Evolutionary conservation across 2,888 invertebrate genomes (phyloP).

Genomic region (Eremobia ochroleuca): DNA sequence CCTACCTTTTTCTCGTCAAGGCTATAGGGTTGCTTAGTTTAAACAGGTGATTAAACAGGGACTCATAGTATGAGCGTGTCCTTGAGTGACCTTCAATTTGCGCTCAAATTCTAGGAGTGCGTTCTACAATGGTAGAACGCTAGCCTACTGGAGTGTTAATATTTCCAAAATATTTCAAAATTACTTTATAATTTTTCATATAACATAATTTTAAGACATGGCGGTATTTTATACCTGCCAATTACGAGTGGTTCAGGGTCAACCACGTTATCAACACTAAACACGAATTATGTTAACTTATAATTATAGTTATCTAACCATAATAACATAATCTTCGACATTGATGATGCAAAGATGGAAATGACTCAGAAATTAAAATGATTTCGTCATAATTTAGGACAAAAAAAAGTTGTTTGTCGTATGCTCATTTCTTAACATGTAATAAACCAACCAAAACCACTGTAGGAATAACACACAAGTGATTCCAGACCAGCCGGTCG

Average conservation of each 20-base stretch:
- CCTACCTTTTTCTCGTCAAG: too few species aligned
- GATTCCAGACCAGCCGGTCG: not conserved
- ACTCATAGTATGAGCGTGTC: too few species aligned
- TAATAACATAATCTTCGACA: constrained; percentile 44
- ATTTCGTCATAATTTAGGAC: not conserved
- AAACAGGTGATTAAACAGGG: too few species aligned
- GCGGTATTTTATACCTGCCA: constrained; percentile 40
- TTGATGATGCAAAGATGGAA: constrained; percentile 13
- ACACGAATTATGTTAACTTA: constrained; percentile 36
- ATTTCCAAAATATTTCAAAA: constrained; percentile 14
- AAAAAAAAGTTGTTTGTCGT: not conserved
- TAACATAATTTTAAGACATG: constrained; percentile 14
- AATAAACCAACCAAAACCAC: not conserved
- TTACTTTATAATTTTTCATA: not conserved
- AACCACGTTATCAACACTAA: constrained; percentile 41
- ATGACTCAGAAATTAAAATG: constrained; percentile 15
- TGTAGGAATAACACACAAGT: too few species aligned
- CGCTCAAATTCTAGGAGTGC: too few species aligned
- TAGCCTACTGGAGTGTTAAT: too few species aligned
- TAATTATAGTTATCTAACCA: constrained; percentile 60
- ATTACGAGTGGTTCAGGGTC: constrained; percentile 62
- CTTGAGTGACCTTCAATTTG: too few species aligned
- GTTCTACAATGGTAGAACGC: too few species aligned
- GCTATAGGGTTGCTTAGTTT: too few species aligned
- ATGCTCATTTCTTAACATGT: not conserved